These are phyloP conservation scores for Allolobophora icterica DNA, from an alignment of 2,888 invertebrate genomes.

Conservation along the genomic window DNA sequence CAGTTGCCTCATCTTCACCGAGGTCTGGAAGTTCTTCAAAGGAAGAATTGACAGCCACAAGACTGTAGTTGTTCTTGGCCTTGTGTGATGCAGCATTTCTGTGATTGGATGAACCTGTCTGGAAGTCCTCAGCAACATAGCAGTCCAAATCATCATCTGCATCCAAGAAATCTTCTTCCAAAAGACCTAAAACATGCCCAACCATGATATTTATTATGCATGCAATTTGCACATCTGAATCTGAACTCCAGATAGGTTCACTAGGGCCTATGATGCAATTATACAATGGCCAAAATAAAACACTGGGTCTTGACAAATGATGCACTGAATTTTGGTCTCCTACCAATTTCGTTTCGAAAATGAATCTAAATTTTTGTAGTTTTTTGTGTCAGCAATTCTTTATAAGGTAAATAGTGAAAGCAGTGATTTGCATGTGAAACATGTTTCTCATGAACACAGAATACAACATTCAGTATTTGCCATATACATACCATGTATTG, in stretches of 20 bases:
- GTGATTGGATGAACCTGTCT: not conserved
- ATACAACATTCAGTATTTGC: no score
- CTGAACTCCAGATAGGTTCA: not conserved
- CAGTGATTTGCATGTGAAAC: no score
- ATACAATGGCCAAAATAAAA: not conserved
- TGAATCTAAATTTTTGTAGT: not conserved
- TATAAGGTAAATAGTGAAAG: no score
- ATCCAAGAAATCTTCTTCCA: not conserved
- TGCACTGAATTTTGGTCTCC: no score
- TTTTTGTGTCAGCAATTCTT: no score
- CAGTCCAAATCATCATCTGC: not conserved
- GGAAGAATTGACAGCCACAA: not conserved
- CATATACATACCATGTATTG: not conserved
- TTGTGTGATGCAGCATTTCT: not conserved
- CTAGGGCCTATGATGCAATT: not conserved
- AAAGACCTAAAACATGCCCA: not conserved
- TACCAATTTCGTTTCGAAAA: not conserved
- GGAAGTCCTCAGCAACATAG: slow-evolving; percentile 19
- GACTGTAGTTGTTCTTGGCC: not conserved
- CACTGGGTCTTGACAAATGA: not conserved
- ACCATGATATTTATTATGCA: not conserved
- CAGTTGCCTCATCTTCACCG: not conserved
- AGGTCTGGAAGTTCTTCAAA: slow-evolving; percentile 24
- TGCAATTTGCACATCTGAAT: not conserved
- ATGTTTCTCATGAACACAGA: no score